A percentile compares a stretch with the other conserved stretches of the same genome.
Evolutionary conservation across 1,140 invertebrate genomes (phyloP).

Genomic region (Bombus pyrosoma): DNA sequence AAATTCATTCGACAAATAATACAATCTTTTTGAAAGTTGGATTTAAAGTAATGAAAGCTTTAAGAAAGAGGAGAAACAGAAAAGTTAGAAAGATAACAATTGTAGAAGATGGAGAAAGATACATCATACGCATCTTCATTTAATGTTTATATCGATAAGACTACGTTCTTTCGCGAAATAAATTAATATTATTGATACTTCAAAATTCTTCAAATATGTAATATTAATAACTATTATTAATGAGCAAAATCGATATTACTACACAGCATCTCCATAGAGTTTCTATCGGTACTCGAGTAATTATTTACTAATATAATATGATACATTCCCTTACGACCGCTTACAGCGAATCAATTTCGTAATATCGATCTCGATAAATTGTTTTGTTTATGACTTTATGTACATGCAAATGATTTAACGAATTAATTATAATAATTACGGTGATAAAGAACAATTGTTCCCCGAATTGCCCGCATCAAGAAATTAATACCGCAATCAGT

Average conservation of each 20-base stretch:
- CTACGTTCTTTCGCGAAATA: too few species aligned
- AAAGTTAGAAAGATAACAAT: too few species aligned
- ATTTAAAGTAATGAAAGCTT: too few species aligned
- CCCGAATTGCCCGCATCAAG: slow-evolving; percentile 20
- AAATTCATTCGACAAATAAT: neutral
- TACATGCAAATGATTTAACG: neutral
- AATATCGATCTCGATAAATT: neutral
- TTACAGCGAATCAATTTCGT: neutral
- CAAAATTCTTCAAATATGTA: neutral
- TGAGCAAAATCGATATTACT: neutral
- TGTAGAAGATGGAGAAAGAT: too few species aligned
- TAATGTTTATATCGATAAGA: too few species aligned
- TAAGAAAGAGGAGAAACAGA: too few species aligned
- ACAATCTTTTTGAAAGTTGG: neutral
- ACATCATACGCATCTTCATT: too few species aligned
- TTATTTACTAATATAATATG: slow-evolving; percentile 1
- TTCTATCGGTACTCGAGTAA: neutral
- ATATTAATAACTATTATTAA: neutral
- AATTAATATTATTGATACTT: too few species aligned
- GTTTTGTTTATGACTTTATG: neutral
- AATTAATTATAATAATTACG: slow-evolving; percentile 25
- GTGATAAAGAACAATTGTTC: neutral
- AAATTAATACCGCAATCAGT: slow-evolving; percentile 30
- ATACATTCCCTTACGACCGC: neutral
- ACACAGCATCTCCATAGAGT: neutral